These are phyloP conservation scores for Cryptus viduatorius DNA, from an alignment of 2,888 invertebrate species.

Conservation along the genomic window DNA sequence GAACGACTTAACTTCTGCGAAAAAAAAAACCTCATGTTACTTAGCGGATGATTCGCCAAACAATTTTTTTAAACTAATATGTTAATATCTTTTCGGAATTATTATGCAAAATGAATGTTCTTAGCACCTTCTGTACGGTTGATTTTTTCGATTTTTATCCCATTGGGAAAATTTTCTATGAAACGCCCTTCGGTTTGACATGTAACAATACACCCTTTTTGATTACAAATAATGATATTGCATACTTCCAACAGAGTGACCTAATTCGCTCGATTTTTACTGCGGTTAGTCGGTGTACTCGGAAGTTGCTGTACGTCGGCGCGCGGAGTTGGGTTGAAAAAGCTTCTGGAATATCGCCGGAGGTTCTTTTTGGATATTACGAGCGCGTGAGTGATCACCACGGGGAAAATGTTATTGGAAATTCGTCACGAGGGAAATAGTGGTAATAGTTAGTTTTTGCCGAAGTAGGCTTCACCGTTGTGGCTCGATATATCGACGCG, in stretches of 20 bases:
- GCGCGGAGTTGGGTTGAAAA: background rate
- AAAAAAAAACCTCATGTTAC: no score
- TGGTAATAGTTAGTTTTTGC: conserved; percentile 50
- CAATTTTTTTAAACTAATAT: no score
- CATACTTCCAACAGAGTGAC: conserved; percentile 5
- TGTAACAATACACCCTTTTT: no score
- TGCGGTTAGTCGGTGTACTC: background rate
- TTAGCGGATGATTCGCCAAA: no score
- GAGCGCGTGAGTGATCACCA: conserved; percentile 10
- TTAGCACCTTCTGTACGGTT: no score
- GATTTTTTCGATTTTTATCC: no score
- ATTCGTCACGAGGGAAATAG: conserved; percentile 60
- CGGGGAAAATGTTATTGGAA: conserved; percentile 47
- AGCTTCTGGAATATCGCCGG: conserved; percentile 10
- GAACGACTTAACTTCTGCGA: no score
- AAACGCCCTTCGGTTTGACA: no score
- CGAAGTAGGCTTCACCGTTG: conserved; percentile 35
- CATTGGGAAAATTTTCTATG: no score
- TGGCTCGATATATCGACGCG: conserved; percentile 65
- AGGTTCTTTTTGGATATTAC: conserved; percentile 1
- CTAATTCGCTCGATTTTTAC: conserved; percentile 2
- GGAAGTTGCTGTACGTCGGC: background rate
- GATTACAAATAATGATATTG: conserved; percentile 22
- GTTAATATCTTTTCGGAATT: no score
- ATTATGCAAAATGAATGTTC: no score